Evolutionary conservation across 2,888 invertebrate genomes (phyloP).

Genomic region (Caenorhabditis auriculariae): DNA sequence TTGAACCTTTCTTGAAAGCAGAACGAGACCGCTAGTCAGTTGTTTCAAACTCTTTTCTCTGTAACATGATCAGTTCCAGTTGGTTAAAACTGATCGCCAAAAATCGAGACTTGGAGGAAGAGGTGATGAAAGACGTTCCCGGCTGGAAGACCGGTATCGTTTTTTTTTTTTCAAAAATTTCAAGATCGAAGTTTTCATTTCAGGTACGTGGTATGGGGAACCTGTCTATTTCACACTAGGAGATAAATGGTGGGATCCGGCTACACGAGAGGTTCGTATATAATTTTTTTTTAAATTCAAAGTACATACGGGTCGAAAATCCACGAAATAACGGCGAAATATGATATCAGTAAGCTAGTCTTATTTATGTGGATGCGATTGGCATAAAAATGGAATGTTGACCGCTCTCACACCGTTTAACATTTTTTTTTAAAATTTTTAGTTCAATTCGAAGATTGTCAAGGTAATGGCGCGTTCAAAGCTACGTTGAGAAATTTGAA

Average conservation of each 20-base stretch:
- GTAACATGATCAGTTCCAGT: conserved; percentile 26
- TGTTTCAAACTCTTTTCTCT: conserved; percentile 1
- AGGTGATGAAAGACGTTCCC: conserved; percentile 67
- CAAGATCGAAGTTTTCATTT: neutral
- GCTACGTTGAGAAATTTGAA: too few species aligned
- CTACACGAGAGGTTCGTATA: conserved; percentile 31
- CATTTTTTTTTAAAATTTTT: too few species aligned
- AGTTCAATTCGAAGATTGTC: too few species aligned
- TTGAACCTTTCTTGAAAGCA: conserved; percentile 61
- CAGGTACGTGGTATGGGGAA: conserved; percentile 66
- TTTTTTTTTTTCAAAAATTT: too few species aligned
- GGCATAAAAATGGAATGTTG: too few species aligned
- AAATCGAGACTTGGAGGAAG: conserved; percentile 66
- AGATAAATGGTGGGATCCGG: conserved; percentile 62
- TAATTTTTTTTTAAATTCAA: neutral
- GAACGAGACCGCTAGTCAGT: conserved; percentile 59
- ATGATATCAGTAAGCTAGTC: too few species aligned
- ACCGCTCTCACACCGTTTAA: too few species aligned
- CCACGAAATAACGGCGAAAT: neutral
- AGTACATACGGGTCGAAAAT: neutral
- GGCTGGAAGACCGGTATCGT: conserved; percentile 60
- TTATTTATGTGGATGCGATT: too few species aligned
- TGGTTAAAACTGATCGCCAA: conserved; percentile 61
- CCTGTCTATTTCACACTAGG: conserved; percentile 65
- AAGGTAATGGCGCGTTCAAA: too few species aligned